Evolutionary conservation across 1,140 invertebrate genomes (phyloP).

Genomic region (Drosophila varians): DNA sequence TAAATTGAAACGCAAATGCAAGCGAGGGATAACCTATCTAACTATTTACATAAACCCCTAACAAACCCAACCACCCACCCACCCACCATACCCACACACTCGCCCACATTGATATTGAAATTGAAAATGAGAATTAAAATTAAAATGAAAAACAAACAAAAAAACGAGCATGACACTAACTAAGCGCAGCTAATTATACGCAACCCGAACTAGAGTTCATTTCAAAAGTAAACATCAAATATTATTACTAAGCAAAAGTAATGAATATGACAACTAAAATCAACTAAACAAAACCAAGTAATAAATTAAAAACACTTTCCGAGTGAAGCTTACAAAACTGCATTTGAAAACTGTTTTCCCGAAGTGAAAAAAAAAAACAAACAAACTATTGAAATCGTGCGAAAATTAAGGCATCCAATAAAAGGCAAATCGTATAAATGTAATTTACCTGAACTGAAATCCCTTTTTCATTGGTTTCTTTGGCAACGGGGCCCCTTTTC

Average conservation of each 20-base stretch:
- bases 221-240: conserved; percentile 48
- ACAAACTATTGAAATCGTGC: conserved; percentile 33
- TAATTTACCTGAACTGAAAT: conserved; percentile 28
- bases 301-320: conserved; percentile 37
- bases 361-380: too few species aligned
- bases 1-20: conserved; percentile 13
- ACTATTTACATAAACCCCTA: conserved; percentile 41
- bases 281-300: conserved; percentile 8
- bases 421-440: conserved; percentile 75
- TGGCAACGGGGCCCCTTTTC: background rate
- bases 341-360: conserved; percentile 65
- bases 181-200: conserved; percentile 67
- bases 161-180: conserved; percentile 68
- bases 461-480: conserved; percentile 10
- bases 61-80: too few species aligned
- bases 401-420: conserved; percentile 71
- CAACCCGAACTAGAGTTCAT: conserved; percentile 62
- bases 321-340: conserved; percentile 70
- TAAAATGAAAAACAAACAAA: conserved; percentile 42
- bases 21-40: conserved; percentile 48
- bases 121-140: conserved; percentile 16
- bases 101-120: background rate
- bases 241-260: conserved; percentile 43
- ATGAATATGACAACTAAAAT: conserved; percentile 35
- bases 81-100: conserved; percentile 7